Base-by-base conservation (phyloP, 2,797 vertebrate species). In the Amphiprion clarkii region DNA sequence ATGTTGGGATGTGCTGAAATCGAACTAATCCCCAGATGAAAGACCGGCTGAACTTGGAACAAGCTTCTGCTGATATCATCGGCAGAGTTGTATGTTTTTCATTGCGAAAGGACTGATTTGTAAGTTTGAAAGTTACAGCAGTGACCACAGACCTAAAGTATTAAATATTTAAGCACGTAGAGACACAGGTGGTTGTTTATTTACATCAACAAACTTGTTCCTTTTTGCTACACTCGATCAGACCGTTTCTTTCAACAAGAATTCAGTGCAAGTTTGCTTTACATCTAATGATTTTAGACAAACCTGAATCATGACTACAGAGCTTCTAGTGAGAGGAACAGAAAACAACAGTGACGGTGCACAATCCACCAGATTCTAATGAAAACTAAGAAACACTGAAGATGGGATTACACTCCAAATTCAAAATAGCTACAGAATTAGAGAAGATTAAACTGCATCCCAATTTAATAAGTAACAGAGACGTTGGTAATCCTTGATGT, bases 351-450 rank as follows among this genome's bases (percentile, higher is more conserved):
- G 49, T 36, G 51, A 75, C 11, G 21, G n/a, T 57, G 58, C 44
- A 75, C 74, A 55, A 60, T 19, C 51, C 56, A 66, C 13, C 7
- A 51, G 44, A 64, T 62, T 62, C 29, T 11, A 63, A 31, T 49
- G 14, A 62, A 77, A 79, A 73, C n/a, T 40, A 27, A 42, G 64
- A 59, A 77, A 56, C 64, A 54, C 42, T 67, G 59, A 70, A 78
- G 27, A 76, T 79, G 67, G 75, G 86, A 91, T 87, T 88, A 17
- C 52, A 31, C 55, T 80, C 67, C 71, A 74, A 60, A 81, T 76
- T 83, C 68, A 87, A 88, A 91, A 88, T 74, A 83, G 81, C 81
- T 75, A 57, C 86, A 88, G 81, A 87, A 91, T 90, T 82, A 74
- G 63, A 75, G 74, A 78, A 89, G 88, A 91, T 92, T 91, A 91